Evolutionary conservation across 1,140 invertebrate genomes (phyloP), one percentile per base, ranked within the genome.

Genomic region (Dreissena polymorpha): DNA sequence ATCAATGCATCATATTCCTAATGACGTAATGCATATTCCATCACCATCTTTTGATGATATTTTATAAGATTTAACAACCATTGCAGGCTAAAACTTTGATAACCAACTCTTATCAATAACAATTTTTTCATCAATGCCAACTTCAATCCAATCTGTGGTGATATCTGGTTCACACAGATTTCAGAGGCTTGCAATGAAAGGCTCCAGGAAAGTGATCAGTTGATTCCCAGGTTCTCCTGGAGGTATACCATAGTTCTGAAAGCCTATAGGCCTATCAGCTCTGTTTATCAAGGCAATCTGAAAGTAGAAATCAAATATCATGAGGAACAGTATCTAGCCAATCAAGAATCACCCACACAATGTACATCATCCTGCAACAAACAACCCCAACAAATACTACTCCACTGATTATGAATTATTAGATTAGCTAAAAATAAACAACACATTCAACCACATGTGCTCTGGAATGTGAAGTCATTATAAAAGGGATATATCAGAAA

Each of bases 281-380:
- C 57, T n/a, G 16, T 60, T 60, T 2, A 60, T 60, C 57, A 60
- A 2, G 21, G 16, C 21, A 60, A 60, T 60, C 57, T 60, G 57
- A 60, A 60, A 60, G 57, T 60, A 60, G 57, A 60, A 60, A 60
- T 60, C 57, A 60, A 60, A 60, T 3, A 10, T 60, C 57, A 18
- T 60, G 21, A n/a, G 57, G 57, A 60, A 60, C 57, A 60, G 2
- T 60, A 60, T 60, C 57, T 23, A 60, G 39, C 39, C 39, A 39
- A 39, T 39, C 39, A 39, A 39, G 39, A 39, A 39, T 39, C 39
- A 39, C 39, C 39, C 39, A 39, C 39, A 39, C 39, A 39, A 39
- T 39, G 39, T 39, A 5, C 39, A 39, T 39, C 39, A 39, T 5
- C 8, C 39, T 39, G 3, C 2, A 39, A 39, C 2, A 39, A 39